A percentile compares a stretch with the other conserved stretches of the same genome.
Conservation (phyloP, 2,113 vertebrate genomes). For the Chaenogobius annularis region DNA sequence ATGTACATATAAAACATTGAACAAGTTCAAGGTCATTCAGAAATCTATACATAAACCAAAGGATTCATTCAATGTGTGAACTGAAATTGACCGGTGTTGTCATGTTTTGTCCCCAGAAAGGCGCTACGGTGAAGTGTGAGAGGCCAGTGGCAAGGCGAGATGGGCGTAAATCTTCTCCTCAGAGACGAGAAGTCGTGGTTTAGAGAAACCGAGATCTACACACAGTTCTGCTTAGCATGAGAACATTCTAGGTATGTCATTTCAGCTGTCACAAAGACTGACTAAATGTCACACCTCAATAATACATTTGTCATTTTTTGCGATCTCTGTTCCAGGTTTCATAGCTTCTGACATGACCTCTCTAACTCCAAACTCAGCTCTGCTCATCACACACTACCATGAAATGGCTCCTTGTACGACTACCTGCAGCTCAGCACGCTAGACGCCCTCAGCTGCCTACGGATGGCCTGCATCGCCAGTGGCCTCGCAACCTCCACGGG, state of each 20-base stretch:
- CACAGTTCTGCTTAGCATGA: constrained; percentile 94
- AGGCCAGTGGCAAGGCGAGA: constrained; percentile 98
- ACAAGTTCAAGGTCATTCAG: background rate
- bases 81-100: background rate
- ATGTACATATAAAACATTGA: too few relatives aligned
- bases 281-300: background rate
- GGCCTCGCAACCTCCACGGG: constrained; percentile 95
- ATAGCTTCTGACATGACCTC: constrained; percentile 99
- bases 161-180: constrained; percentile 98
- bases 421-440: constrained; percentile 94
- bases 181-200: constrained; percentile 99
- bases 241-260: constrained; percentile 90
- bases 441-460: constrained; percentile 89
- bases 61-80: background rate
- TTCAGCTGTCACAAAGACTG: too few relatives aligned
- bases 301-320: background rate
- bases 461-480: constrained; percentile 91
- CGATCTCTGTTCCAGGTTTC: constrained; percentile 76
- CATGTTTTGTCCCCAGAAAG: constrained; percentile 79
- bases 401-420: constrained; percentile 96
- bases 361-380: constrained; percentile 96
- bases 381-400: constrained; percentile 98
- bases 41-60: too few relatives aligned
- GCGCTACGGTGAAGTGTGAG: constrained; percentile 96
- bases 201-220: constrained; percentile 97